Percentiles rank a stretch among this genome's conserved stretches.
phyloP scores from a whole-genome alignment of 2,888 invertebrate species.

The Cryptus viduatorius region DNA sequence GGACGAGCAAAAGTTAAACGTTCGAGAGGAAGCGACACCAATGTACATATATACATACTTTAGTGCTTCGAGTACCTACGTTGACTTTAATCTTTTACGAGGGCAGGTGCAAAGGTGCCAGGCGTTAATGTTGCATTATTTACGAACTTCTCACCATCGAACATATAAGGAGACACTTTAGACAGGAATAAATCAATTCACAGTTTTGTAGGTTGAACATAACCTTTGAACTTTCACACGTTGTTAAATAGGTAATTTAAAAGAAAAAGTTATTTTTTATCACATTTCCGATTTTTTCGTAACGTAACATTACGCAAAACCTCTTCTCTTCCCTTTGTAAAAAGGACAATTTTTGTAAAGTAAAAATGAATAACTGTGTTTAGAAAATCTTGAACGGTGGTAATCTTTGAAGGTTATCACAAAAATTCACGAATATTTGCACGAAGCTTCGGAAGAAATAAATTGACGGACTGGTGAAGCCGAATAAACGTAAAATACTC shows the following conservation, averaged over 20 bases:
- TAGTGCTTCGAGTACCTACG: background rate
- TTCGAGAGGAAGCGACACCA: slow-evolving; percentile 8
- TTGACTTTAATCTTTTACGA: background rate
- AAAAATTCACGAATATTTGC: background rate
- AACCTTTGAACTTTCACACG: background rate
- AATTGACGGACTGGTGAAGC: background rate
- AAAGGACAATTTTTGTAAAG: too few species aligned
- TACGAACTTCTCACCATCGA: background rate
- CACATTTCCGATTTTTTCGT: too few species aligned
- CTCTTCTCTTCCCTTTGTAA: too few species aligned
- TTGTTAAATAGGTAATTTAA: background rate
- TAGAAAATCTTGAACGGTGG: background rate
- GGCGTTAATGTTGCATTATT: slow-evolving; percentile 7
- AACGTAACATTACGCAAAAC: too few species aligned
- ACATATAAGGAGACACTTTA: background rate
- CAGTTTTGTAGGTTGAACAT: background rate
- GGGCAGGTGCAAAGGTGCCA: background rate
- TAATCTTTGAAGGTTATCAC: background rate
- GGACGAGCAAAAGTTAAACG: slow-evolving; percentile 60
- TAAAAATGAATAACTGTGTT: too few species aligned
- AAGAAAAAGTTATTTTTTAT: background rate
- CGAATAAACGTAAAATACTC: background rate
- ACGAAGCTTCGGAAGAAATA: background rate
- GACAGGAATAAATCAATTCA: background rate
- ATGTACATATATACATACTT: background rate